Evolutionary conservation across 2,888 invertebrate species (phyloP).

Genomic region (Calameuta filiformis): DNA sequence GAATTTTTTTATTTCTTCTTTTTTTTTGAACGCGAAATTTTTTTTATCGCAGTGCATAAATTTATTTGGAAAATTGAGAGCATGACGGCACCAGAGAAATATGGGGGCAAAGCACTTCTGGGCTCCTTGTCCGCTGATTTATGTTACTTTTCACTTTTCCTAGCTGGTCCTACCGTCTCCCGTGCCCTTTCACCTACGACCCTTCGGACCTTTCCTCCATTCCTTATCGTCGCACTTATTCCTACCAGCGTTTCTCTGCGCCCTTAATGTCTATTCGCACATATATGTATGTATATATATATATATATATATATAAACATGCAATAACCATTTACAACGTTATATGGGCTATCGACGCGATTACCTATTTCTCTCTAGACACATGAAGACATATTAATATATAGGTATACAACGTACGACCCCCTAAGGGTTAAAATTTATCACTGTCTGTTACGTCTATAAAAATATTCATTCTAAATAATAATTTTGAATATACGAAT

Average conservation of each 20-base stretch:
- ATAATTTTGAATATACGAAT: not conserved
- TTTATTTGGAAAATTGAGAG: constrained; percentile 13
- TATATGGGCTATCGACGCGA: not conserved
- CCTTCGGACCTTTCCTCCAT: not conserved
- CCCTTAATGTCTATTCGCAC: not conserved
- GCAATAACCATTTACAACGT: not conserved
- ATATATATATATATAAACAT: too few species aligned
- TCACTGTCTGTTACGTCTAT: not conserved
- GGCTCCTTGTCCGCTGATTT: constrained; percentile 7
- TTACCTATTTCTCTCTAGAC: not conserved
- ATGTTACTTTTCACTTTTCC: constrained; percentile 10
- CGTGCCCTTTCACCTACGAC: not conserved
- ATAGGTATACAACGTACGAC: not conserved
- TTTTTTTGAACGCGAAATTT: too few species aligned
- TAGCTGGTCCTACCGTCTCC: not conserved
- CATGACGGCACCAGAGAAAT: constrained; percentile 1
- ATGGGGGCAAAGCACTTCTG: constrained; percentile 7
- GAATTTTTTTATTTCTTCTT: not conserved
- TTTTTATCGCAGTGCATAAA: constrained; percentile 3
- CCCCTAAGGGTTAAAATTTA: not conserved
- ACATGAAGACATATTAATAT: not conserved
- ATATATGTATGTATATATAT: not conserved
- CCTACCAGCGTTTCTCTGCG: not conserved
- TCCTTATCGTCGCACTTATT: not conserved
- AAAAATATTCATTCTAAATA: not conserved